Evolutionary conservation across 2,797 vertebrate species (phyloP).

Genomic region (Botia kubotai): DNA sequence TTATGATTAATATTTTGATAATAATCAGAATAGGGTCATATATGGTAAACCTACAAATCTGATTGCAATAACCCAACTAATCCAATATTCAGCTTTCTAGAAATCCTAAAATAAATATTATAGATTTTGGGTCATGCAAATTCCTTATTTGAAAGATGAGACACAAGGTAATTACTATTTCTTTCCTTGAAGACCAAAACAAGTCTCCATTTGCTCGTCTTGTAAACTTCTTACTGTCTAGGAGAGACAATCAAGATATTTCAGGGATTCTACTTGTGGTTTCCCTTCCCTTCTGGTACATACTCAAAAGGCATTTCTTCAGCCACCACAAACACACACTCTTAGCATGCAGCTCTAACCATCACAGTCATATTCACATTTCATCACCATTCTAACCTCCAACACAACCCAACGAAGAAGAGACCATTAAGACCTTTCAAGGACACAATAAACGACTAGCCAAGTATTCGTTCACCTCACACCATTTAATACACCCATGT

Average conservation of each 20-base stretch:
- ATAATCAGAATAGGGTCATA: background rate
- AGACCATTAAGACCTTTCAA: slow-evolving; percentile 12
- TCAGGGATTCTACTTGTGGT: background rate
- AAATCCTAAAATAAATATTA: too few relatives aligned
- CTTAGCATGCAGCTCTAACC: background rate
- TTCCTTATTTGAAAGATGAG: too few relatives aligned
- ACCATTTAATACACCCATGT: background rate
- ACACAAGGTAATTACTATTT: too few relatives aligned
- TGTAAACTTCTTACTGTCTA: background rate
- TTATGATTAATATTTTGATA: background rate
- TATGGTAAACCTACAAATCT: background rate
- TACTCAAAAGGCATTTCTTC: background rate
- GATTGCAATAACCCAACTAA: background rate
- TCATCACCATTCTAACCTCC: background rate
- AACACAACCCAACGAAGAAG: background rate
- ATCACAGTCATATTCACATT: slow-evolving; percentile 12
- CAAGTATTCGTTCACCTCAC: slow-evolving; percentile 27
- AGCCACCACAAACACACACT: background rate
- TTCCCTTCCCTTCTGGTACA: background rate
- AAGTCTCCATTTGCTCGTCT: background rate
- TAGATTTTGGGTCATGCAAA: too few relatives aligned
- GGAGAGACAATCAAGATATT: background rate
- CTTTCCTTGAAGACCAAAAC: background rate
- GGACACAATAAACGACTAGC: slow-evolving; percentile 7
- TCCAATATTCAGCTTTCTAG: too few relatives aligned